Conservation (phyloP, 92 coral and sea anemone species). For the Ricordea florida region DNA sequence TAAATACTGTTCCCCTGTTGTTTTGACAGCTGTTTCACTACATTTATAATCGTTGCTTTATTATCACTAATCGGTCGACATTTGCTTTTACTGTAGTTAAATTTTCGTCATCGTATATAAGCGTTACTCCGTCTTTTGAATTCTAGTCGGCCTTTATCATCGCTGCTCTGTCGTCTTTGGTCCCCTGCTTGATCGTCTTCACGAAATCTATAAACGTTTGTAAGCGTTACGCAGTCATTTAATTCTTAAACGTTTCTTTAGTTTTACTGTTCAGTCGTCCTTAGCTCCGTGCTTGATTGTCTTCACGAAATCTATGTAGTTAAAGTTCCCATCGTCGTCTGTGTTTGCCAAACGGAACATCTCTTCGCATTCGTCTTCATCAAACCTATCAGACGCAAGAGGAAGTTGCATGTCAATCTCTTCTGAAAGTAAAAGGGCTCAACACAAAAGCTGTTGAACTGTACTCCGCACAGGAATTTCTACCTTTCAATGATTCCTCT, state of each 20-base stretch:
- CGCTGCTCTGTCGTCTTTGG: slow-evolving; percentile 51
- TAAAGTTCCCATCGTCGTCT: slow-evolving; percentile 54
- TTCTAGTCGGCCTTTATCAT: no score
- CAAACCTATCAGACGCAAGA: slow-evolving; percentile 29
- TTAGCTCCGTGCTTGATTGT: slow-evolving; percentile 74
- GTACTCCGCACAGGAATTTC: no score
- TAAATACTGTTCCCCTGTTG: no score
- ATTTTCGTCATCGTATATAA: no score
- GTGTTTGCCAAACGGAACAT: slow-evolving; percentile 46
- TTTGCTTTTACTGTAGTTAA: no score
- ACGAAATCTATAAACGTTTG: slow-evolving; percentile 34
- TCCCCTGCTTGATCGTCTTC: slow-evolving; percentile 69
- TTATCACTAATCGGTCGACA: no score
- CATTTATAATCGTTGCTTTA: no score
- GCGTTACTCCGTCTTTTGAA: not conserved
- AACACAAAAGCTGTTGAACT: no score
- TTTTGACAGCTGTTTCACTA: no score
- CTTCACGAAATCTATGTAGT: slow-evolving; percentile 59
- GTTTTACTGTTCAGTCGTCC: slow-evolving; percentile 34
- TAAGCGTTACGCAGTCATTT: not conserved
- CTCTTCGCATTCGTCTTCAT: slow-evolving; percentile 37
- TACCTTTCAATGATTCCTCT: no score
- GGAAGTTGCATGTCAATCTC: not conserved
- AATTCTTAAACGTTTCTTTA: no score
- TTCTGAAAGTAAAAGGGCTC: not conserved